phyloP scores from a whole-genome alignment of 2,113 vertebrate genomes.

The Pleuronectes platessa region DNA sequence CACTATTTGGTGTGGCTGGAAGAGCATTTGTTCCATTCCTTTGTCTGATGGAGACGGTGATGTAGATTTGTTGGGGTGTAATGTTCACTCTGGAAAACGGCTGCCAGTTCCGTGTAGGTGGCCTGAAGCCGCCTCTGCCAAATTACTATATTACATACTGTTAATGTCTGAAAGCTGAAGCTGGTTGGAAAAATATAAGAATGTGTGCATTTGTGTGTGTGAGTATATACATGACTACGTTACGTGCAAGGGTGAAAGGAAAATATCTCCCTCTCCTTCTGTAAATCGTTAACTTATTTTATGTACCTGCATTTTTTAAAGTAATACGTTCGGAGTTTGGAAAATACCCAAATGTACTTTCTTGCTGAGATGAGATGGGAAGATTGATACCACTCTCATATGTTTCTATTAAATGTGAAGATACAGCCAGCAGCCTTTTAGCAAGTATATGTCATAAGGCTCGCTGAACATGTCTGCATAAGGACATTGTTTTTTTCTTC shows the following conservation, averaged over 20 bases:
- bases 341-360: not conserved
- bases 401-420: not conserved
- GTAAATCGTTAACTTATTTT: not conserved
- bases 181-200: not conserved
- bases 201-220: not conserved
- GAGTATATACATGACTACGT: not conserved
- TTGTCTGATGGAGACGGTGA: slow-evolving; percentile 2
- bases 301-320: slow-evolving; percentile 2
- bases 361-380: not conserved
- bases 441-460: not conserved
- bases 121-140: slow-evolving; percentile 11
- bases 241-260: not conserved
- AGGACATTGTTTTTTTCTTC: not conserved
- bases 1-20: not conserved
- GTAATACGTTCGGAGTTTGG: not conserved
- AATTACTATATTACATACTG: not conserved
- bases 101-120: not conserved
- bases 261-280: not conserved
- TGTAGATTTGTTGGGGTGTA: not conserved
- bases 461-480: not conserved
- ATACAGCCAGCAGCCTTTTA: not conserved
- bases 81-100: not conserved
- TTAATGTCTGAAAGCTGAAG: not conserved
- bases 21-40: slow-evolving; percentile 1
- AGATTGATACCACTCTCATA: not conserved